A percentile compares a stretch with the other conserved stretches of the same genome.
These are phyloP conservation scores for Pseudomyrmex flavicornis DNA, from an alignment of 1,140 invertebrate genomes.

Conservation along the genomic window DNA sequence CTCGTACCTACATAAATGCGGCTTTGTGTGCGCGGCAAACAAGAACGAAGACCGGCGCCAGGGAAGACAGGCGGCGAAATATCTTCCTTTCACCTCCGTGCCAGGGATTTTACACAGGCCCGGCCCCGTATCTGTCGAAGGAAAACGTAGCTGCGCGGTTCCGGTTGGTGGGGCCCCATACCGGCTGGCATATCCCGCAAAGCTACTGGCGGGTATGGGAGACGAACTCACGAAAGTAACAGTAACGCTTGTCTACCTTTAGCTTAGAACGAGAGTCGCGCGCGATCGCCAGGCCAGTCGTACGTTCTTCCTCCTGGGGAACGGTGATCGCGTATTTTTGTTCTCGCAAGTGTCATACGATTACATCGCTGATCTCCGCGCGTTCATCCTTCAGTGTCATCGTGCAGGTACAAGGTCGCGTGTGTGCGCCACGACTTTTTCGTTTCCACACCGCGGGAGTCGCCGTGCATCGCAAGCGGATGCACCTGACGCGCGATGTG, in stretches of 20 bases:
- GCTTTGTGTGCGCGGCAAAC: neutral
- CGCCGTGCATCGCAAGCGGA: conserved; percentile 7
- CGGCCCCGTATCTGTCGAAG: conserved; percentile 23
- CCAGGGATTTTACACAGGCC: conserved; percentile 38
- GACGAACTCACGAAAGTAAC: conserved; percentile 84
- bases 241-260: conserved; percentile 71
- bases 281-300: conserved; percentile 67
- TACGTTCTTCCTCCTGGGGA: conserved; percentile 69
- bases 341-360: conserved; percentile 1
- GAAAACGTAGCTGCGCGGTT: conserved; percentile 59
- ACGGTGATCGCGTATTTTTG: conserved; percentile 52
- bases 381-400: conserved; percentile 49
- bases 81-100: conserved; percentile 82
- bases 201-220: conserved; percentile 69
- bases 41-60: neutral
- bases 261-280: conserved; percentile 1
- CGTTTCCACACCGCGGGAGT: conserved; percentile 13
- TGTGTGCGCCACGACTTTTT: conserved; percentile 47
- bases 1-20: neutral
- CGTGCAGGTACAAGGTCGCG: conserved; percentile 66
- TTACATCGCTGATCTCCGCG: too few species aligned
- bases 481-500: conserved; percentile 60
- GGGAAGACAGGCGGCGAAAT: conserved; percentile 68
- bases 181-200: conserved; percentile 46
- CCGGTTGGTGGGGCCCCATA: conserved; percentile 67